Conservation (phyloP, 1,140 invertebrate genomes). For the Caenorhabditis brenneri region DNA sequence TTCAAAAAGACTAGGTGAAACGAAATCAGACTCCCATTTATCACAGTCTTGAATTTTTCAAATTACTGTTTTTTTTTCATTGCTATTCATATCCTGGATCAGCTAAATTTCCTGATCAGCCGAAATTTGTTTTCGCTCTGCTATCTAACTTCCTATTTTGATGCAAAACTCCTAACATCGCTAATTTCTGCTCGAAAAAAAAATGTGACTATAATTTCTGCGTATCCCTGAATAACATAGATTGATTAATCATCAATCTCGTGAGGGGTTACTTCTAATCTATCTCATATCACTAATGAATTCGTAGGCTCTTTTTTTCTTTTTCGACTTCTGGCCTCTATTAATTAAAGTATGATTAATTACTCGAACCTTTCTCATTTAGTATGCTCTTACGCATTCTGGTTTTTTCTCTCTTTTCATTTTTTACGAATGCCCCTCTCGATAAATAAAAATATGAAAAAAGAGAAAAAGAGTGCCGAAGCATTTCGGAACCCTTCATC, state of each 20-base stretch:
- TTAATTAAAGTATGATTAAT: not conserved
- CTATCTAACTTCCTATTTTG: too few species aligned
- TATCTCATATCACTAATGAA: not conserved
- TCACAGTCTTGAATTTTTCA: too few species aligned
- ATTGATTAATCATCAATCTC: not conserved
- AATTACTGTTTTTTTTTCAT: too few species aligned
- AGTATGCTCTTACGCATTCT: constrained; percentile 17
- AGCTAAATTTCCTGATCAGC: too few species aligned
- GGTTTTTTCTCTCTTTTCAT: not conserved
- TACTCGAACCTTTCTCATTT: not conserved
- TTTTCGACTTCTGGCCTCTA: not conserved
- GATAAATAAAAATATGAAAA: not conserved
- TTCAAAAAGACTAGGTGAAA: too few species aligned
- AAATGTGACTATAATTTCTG: not conserved
- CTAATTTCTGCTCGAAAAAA: not conserved
- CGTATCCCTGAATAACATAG: not conserved
- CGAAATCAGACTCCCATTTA: too few species aligned
- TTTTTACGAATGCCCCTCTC: not conserved
- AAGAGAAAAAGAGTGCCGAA: constrained; percentile 11
- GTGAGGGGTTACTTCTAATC: not conserved
- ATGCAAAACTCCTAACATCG: too few species aligned
- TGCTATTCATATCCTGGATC: too few species aligned
- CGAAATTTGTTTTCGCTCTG: too few species aligned
- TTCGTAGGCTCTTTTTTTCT: not conserved
- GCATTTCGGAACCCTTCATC: constrained; percentile 38